Evolutionary conservation across 2,888 invertebrate species (phyloP).

Genomic region (Omphaloscelis lunosa): DNA sequence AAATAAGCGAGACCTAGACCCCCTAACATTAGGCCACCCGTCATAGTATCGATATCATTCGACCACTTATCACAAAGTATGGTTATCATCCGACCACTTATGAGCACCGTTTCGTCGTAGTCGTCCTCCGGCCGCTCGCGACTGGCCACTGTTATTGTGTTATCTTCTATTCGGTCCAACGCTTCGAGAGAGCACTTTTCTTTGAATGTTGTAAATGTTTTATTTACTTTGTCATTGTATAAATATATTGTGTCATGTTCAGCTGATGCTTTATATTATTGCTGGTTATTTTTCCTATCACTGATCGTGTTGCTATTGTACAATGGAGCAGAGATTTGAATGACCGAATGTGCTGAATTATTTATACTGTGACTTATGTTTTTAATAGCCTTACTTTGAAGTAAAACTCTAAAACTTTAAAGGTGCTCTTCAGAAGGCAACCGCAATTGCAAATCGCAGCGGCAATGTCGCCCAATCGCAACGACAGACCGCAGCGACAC

Average conservation of each 20-base stretch:
- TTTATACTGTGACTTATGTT: no score
- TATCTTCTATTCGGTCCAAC: conserved; percentile 20
- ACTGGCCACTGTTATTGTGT: conserved; percentile 4
- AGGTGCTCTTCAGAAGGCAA: no score
- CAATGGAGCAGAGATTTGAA: no score
- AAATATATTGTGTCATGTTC: not conserved
- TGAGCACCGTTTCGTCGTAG: not conserved
- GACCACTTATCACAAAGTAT: conserved; percentile 17
- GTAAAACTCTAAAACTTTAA: no score
- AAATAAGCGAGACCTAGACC: conserved; percentile 14
- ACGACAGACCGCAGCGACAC: no score
- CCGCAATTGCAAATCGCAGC: no score
- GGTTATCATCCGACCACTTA: conserved; percentile 17
- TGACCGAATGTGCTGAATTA: no score
- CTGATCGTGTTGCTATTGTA: no score
- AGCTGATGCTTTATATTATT: no score
- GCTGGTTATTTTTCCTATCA: no score
- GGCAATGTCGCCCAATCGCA: no score
- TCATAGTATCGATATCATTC: conserved; percentile 10
- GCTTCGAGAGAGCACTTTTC: conserved; percentile 21
- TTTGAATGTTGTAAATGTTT: conserved; percentile 8
- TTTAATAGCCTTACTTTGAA: no score
- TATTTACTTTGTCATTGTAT: conserved; percentile 14
- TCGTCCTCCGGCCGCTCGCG: not conserved
- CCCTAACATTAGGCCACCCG: conserved; percentile 6